Evolutionary conservation across 2,888 invertebrate species (phyloP), one percentile per base, ranked within the genome.

Genomic region (Ennomos fuscantarius): DNA sequence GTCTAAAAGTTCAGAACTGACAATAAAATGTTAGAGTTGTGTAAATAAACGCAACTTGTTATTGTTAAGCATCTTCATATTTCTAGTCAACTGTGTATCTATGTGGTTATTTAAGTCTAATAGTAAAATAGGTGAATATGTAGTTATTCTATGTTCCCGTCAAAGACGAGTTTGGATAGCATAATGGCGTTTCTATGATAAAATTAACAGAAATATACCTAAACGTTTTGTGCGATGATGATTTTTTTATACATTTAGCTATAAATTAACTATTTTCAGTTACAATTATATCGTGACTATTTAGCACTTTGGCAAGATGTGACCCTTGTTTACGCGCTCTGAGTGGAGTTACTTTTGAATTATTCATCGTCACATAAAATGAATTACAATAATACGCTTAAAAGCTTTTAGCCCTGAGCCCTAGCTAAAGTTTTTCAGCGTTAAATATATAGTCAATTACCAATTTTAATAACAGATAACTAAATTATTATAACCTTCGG

Each of bases 341-440:
- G 52, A 44, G 44, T 45, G 37, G 50, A 55, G 36, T 56, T n/a
- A 48, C 45, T 41, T 44, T 41, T 45, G 43, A 61, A 61, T 52
- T 51, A 52, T 51, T 54, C 51, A 59, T 73, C 67, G 76, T 79
- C 76, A 78, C 73, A 76, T 74, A 75, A 70, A 62, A 62, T 63
- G 60, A 65, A 68, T 52, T 51, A 58, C 61, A 63, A 53, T 47
- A 55, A 70, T 46, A 87, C 85, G 88, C 89, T 87, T 79, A 72
- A 84, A 90, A 89, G 77, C 87, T 88, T 87, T 89, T 60, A 86
- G 88, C 89, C 66, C 52, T 68, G 92, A 92, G 92, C 92, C 92
- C 92, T 65, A 76, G 91, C 89, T 88, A 86, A 89, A 91, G 88
- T 77, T 90, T 91, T 89, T 81, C 59, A 87, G 89, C 87, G 87